These are phyloP conservation scores for Lamellibrachia columna DNA, from an alignment of 2,888 invertebrate genomes.

Conservation along the genomic window DNA sequence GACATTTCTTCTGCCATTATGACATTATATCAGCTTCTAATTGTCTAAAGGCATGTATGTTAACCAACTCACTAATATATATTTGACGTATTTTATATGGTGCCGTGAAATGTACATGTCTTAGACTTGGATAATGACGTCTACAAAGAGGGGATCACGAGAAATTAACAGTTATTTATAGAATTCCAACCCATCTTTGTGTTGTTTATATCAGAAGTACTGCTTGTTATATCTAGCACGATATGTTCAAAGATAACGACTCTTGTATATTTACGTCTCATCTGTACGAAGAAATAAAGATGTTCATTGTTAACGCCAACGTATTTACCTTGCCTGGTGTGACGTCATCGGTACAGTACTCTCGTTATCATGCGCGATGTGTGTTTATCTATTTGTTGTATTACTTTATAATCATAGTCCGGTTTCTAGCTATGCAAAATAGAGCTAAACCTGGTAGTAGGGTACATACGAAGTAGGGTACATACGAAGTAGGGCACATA, in stretches of 20 bases:
- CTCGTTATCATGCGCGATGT: neutral
- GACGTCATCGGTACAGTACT: neutral
- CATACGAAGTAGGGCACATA: too few species aligned
- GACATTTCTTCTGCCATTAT: too few species aligned
- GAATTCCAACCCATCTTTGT: neutral
- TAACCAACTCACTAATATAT: neutral
- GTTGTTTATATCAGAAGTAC: neutral
- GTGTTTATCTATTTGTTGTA: too few species aligned
- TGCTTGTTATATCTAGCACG: conserved; percentile 6
- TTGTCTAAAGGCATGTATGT: neutral
- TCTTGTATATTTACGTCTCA: neutral
- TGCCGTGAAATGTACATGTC: neutral
- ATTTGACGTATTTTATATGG: conserved; percentile 10
- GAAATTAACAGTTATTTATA: neutral
- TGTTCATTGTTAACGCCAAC: neutral
- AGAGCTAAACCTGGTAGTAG: too few species aligned
- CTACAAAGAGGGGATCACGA: neutral
- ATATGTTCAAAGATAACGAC: neutral
- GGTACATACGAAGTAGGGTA: too few species aligned
- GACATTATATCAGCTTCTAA: neutral
- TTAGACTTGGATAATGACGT: neutral
- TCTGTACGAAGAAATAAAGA: conserved; percentile 1
- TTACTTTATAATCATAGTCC: too few species aligned
- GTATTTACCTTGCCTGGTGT: neutral
- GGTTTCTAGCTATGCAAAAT: too few species aligned